Base-by-base conservation (phyloP, 2,113 vertebrate genomes). In the Macquaria ambigua region DNA sequence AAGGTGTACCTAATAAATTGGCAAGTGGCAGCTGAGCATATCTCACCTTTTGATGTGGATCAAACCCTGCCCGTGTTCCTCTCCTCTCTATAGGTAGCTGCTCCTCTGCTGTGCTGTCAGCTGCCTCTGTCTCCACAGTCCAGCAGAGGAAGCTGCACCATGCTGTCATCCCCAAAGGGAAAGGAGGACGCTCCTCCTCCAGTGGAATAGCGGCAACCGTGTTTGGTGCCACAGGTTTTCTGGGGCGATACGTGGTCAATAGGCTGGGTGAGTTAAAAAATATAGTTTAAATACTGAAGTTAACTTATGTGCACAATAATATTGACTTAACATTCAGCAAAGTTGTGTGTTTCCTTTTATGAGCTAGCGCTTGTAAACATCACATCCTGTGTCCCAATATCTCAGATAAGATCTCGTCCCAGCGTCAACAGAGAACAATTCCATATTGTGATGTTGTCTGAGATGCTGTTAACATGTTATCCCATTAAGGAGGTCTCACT, bases 131-230 rank as follows among this genome's bases (percentile, higher is more conserved):
- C 6, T 74, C 90, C 7, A 73, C 92, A 4, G 82, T 95, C 7
- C 95, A 95, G 89, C 95, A 93, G 86, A 95, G 96, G 88, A 96
- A 96, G 7, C 87, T 97, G 81, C 98, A 99, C 84, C 95, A 98
- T 79, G 95, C 96, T 0, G 2, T 97, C 62, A 87, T 98, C 28
- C 97, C 98, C 55, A 96, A 89, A 76, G 98, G 98, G 6, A 98
- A 96, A 86, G 97, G 97, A 4, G 98, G 98, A 0, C 97, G 98
- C 41, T 99, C 98, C 1, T 99, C 98, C 0, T 96, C 96, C 85
- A 99, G 98, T 53, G 98, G 98, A 43, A 90, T 99, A 0, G 96
- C 98, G 9, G 98, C 97, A 73, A 99, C 98, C 0, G 98, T 99
- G 46, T 99, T 99, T 76, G 98, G 98, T 70, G 98, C 98, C 34